Conservation (phyloP, 35 echinoderm and acorn worm species). For the Apostichopus californicus region DNA sequence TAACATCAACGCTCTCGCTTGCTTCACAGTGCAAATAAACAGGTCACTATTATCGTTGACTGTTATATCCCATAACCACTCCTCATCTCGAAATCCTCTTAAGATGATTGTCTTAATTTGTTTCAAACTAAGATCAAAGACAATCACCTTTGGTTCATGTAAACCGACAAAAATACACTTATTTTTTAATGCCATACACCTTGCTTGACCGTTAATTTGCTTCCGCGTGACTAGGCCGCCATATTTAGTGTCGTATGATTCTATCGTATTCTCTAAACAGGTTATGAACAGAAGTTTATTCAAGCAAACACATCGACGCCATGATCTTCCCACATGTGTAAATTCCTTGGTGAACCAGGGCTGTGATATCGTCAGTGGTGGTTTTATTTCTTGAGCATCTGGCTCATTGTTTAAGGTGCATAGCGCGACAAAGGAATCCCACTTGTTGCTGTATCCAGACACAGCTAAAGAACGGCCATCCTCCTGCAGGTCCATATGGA, state of each 20-base stretch:
- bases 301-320: not conserved
- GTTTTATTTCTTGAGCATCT: not conserved
- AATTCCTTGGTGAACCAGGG: not conserved
- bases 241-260: slow-evolving; percentile 4
- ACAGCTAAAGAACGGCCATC: not conserved
- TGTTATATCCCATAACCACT: not conserved
- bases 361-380: not conserved
- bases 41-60: not conserved
- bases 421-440: not conserved
- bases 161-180: not conserved
- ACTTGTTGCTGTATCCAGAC: not conserved
- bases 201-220: not conserved
- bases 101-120: not conserved
- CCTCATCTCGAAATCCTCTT: not conserved
- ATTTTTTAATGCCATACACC: not conserved
- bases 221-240: not conserved
- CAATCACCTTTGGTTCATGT: not conserved
- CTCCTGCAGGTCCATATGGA: not conserved
- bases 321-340: not conserved
- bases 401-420: not conserved
- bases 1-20: not conserved
- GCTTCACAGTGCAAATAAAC: not conserved
- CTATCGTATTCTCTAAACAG: not conserved
- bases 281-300: not conserved
- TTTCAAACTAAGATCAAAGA: not conserved